phyloP scores from a whole-genome alignment of 2,888 invertebrate genomes.

The Polydrusus tereticollis region DNA sequence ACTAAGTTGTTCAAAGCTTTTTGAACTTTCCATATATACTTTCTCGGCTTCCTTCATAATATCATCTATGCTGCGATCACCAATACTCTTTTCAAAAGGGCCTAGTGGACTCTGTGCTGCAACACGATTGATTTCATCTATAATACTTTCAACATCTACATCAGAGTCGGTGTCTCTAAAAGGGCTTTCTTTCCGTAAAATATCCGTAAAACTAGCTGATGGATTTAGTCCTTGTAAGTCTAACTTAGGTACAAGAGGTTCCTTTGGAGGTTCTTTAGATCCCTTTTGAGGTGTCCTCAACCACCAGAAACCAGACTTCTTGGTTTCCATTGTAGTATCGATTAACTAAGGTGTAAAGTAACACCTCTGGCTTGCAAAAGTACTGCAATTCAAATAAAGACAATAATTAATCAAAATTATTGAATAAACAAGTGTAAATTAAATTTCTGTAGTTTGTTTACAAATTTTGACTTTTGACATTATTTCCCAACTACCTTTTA shows the following conservation, averaged over 20 bases:
- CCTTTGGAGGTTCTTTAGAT: constrained; percentile 45
- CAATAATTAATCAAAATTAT: constrained; percentile 47
- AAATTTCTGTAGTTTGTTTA: constrained; percentile 16
- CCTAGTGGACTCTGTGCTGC: constrained; percentile 66
- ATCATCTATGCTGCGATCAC: constrained; percentile 72
- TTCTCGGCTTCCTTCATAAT: constrained; percentile 73
- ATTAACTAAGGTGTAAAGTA: constrained; percentile 50
- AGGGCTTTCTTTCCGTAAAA: constrained; percentile 60
- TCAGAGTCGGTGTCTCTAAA: constrained; percentile 55
- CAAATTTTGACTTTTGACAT: constrained; percentile 21
- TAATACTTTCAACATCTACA: constrained; percentile 75
- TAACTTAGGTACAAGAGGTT: constrained; percentile 52
- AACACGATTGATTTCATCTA: constrained; percentile 76
- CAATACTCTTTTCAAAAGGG: constrained; percentile 65
- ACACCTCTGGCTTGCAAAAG: neutral
- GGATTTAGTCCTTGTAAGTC: constrained; percentile 55
- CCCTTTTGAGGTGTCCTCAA: constrained; percentile 58
- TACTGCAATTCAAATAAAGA: too few species aligned
- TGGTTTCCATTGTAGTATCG: constrained; percentile 62
- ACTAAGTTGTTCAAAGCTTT: constrained; percentile 66
- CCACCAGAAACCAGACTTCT: constrained; percentile 62
- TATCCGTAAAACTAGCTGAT: constrained; percentile 62
- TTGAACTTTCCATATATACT: constrained; percentile 67
- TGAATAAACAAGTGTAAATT: constrained; percentile 36
- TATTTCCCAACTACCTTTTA: neutral